Conservation (phyloP, 2,888 invertebrate genomes). For the Diaperis boleti region DNA sequence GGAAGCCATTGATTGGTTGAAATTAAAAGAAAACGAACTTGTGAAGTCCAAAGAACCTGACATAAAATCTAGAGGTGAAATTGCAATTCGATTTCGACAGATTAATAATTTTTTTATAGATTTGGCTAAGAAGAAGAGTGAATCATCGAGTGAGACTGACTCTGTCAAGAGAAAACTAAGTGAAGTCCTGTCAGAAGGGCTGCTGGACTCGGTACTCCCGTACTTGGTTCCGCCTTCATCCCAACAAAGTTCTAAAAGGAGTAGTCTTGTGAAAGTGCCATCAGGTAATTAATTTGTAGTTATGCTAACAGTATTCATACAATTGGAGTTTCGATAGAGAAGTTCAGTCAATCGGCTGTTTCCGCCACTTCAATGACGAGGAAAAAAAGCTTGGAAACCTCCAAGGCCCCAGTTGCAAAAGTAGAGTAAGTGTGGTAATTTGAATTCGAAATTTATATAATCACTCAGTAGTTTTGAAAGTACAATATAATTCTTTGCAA, state of each 20-base stretch:
- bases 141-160: conserved; percentile 46
- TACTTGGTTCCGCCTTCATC: conserved; percentile 76
- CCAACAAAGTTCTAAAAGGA: conserved; percentile 18
- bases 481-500: too few species aligned
- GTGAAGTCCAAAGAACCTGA: conserved; percentile 45
- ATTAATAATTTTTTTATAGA: conserved; percentile 17
- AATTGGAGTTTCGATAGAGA: too few species aligned
- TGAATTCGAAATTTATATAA: too few species aligned
- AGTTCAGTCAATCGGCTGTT: conserved; percentile 8
- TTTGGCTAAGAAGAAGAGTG: conserved; percentile 32
- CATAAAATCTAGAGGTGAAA: conserved; percentile 41
- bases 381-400: conserved; percentile 53
- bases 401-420: conserved; percentile 63
- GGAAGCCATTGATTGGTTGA: conserved; percentile 68
- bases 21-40: conserved; percentile 66
- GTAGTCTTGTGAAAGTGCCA: conserved; percentile 30
- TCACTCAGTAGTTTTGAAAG: too few species aligned
- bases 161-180: conserved; percentile 58
- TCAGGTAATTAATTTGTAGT: conserved; percentile 30
- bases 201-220: conserved; percentile 85
- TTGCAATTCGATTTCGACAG: too few species aligned
- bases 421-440: conserved; percentile 70
- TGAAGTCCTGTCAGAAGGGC: conserved; percentile 83
- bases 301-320: too few species aligned
- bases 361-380: conserved; percentile 9